Percentiles rank a stretch among this genome's conserved stretches.
Conservation (phyloP, 2,888 invertebrate genomes). For the Lepetodrilus schrolli region DNA sequence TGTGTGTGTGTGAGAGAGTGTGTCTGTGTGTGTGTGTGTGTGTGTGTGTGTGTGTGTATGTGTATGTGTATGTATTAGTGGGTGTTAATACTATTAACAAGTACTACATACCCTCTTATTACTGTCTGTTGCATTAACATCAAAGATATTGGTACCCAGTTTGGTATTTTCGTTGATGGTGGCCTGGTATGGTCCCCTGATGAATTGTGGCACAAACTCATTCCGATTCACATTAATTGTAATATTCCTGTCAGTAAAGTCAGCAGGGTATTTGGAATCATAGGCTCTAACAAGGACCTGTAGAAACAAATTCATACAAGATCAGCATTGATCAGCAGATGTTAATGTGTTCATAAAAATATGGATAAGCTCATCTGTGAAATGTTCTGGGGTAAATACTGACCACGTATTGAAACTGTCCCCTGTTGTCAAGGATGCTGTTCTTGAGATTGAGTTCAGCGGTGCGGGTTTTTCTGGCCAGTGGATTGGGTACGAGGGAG, state of each 20-base stretch:
- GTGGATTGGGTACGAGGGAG: slow-evolving; percentile 14
- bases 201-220: slow-evolving; percentile 60
- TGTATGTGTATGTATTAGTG: no score
- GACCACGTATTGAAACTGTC: neutral
- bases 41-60: no score
- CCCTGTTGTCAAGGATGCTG: neutral
- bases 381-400: slow-evolving; percentile 6
- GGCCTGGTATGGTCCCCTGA: slow-evolving; percentile 41
- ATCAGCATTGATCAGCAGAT: neutral
- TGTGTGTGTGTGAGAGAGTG: no score
- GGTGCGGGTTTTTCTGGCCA: neutral
- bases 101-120: slow-evolving; percentile 46
- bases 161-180: slow-evolving; percentile 51
- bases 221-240: slow-evolving; percentile 61
- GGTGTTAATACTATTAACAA: no score
- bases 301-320: slow-evolving; percentile 37
- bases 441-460: neutral
- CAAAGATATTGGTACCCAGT: slow-evolving; percentile 47
- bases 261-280: slow-evolving; percentile 48
- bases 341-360: neutral
- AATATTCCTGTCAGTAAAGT: slow-evolving; percentile 31
- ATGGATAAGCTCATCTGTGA: neutral
- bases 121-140: slow-evolving; percentile 59
- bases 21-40: no score
- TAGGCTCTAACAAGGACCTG: slow-evolving; percentile 56